Evolutionary conservation across 2,113 vertebrate species (phyloP), one percentile per base, ranked within the genome.

Genomic region (Lota lota): DNA sequence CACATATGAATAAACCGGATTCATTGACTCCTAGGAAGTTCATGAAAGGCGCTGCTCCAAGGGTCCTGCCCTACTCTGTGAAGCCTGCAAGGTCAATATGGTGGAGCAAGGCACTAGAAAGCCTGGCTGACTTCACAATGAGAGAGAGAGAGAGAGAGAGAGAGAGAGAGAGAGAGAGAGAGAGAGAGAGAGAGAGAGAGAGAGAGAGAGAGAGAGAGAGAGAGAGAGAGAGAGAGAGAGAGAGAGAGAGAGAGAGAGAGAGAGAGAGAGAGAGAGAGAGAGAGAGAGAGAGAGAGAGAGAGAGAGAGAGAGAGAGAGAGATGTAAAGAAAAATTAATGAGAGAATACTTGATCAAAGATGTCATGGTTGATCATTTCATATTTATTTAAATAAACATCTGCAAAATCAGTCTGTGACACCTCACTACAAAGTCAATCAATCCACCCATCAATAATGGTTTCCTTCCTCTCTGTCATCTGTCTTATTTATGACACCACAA

Each of bases 51-150:
- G 79, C 72, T 72, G 64, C 57, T 63, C 79, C 81, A 63, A 12
- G 74, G 82, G 77, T 66, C 19, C 16, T 0, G 72, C 80, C 78
- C 75, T 66, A 61, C 58, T 75, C 83, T 64, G 73, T 85, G 84
- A 81, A 85, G 76, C 80, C 80, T 63, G 69, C 72, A 64, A 33
- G 84, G 86, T 82, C 85, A 56, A 83, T 80, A 74, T 71, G 66
- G 67, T 60, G 51, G 74, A 60, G 36, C 68, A 69, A 47, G 63
- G 60, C 54, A 20, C 10, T 12, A 59, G 10, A 21, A 4, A 59
- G 56, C 16, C 40, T 22, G 22, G 6, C 1, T 19, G 19, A 60
- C 24, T 47, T 24, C 59, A 56, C 20, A 66, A 22, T 17, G 47
- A 65, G 47, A 53, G 22, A 22, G n/a, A 21, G 16, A 17, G 64